Evolutionary conservation across 2,888 invertebrate genomes (phyloP).

Genomic region (Thelaira solivaga): DNA sequence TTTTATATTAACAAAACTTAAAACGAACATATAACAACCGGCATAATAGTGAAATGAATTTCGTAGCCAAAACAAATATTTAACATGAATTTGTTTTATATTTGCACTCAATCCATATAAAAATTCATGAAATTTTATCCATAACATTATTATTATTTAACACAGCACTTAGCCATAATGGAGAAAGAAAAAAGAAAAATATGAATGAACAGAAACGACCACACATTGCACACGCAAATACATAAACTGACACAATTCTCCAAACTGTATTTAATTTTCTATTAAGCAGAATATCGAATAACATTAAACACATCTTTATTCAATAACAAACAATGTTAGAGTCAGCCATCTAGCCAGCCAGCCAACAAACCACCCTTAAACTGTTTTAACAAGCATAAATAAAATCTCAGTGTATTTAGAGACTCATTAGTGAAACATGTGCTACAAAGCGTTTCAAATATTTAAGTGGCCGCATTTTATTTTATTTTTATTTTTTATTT

Average conservation of each 20-base stretch:
- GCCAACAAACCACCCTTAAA: slow-evolving; percentile 33
- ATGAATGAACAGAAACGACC: not conserved
- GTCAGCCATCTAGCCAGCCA: not conserved
- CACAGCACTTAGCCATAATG: slow-evolving; percentile 27
- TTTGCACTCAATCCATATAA: slow-evolving; percentile 19
- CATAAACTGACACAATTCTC: slow-evolving; percentile 52
- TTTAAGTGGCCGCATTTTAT: slow-evolving; percentile 39
- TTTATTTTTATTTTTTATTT: slow-evolving; percentile 9
- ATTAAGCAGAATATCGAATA: slow-evolving; percentile 74
- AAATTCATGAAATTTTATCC: slow-evolving; percentile 31
- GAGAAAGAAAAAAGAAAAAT: not conserved
- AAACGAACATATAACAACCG: not conserved
- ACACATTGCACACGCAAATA: slow-evolving; percentile 3
- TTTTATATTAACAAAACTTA: too few relatives aligned
- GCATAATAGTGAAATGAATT: slow-evolving; percentile 17
- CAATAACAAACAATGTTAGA: not conserved
- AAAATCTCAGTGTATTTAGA: slow-evolving; percentile 56
- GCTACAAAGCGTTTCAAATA: slow-evolving; percentile 57
- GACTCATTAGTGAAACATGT: slow-evolving; percentile 63
- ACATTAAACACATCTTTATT: slow-evolving; percentile 65
- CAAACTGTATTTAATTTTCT: slow-evolving; percentile 73
- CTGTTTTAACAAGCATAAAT: slow-evolving; percentile 4
- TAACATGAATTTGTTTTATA: slow-evolving; percentile 46
- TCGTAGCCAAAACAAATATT: slow-evolving; percentile 7
- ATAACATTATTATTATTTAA: slow-evolving; percentile 9